Conservation (phyloP, 2,113 vertebrate species). For the Hemiprocne comata region DNA sequence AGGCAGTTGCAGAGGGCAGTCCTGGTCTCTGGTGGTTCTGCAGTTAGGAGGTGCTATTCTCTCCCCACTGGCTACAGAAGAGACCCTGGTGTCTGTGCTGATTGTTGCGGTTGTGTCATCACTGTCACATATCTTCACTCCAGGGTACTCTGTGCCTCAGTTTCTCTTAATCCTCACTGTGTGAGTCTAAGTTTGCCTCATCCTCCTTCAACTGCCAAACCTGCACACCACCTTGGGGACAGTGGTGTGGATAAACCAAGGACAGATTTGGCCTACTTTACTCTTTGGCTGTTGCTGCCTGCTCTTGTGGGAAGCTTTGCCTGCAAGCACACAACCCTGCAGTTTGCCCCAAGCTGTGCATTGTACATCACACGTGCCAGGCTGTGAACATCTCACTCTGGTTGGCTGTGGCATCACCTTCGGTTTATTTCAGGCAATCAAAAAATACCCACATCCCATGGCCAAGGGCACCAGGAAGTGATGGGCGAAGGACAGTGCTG, state of each 20-base stretch:
- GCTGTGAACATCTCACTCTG: neutral
- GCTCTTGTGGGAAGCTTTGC: neutral
- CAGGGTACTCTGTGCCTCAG: neutral
- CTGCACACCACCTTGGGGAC: neutral
- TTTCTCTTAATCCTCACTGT: neutral
- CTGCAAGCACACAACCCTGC: neutral
- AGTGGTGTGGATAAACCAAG: neutral
- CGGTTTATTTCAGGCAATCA: neutral
- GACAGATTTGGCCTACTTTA: neutral
- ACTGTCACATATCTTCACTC: neutral
- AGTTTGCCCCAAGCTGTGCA: neutral
- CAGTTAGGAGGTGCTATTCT: neutral
- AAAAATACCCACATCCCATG: neutral
- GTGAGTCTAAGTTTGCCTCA: neutral
- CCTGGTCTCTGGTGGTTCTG: neutral
- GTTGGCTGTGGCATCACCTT: neutral
- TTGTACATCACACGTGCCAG: accelerated
- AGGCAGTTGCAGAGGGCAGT: neutral
- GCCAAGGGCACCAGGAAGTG: neutral
- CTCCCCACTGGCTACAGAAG: neutral
- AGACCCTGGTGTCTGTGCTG: neutral
- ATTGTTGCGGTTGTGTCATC: neutral
- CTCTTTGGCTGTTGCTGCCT: neutral
- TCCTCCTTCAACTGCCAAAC: neutral
- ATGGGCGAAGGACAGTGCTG: neutral